Percentiles rank a stretch among this genome's conserved stretches.
Conservation (phyloP, 2,113 vertebrate species). For the Brachypodius melanocephalos region DNA sequence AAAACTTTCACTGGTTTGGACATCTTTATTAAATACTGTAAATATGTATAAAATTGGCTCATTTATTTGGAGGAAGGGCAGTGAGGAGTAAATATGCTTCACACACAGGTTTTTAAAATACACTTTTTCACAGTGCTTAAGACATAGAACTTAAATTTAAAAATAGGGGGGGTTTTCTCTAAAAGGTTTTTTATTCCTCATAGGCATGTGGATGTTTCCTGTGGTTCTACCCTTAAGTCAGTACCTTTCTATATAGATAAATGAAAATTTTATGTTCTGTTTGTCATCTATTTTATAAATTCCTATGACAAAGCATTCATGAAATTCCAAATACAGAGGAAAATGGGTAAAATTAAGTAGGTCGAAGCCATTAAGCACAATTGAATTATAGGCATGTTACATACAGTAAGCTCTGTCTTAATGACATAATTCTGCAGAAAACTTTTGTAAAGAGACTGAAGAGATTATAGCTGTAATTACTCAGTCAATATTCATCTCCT, state of each 20-base stretch:
- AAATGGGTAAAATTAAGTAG: not conserved
- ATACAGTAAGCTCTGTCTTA: not conserved
- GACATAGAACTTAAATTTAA: not conserved
- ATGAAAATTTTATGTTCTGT: not conserved
- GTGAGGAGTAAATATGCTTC: not conserved
- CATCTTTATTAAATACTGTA: constrained; percentile 61
- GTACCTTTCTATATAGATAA: not conserved
- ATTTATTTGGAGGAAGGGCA: not conserved
- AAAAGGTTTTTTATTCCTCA: not conserved
- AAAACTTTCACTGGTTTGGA: constrained; percentile 14
- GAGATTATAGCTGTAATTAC: constrained; percentile 19
- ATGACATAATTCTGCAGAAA: not conserved
- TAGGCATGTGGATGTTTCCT: not conserved
- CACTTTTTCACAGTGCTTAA: not conserved
- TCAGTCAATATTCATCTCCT: not conserved
- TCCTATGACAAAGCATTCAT: not conserved
- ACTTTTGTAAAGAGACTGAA: constrained; percentile 1
- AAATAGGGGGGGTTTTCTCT: not conserved
- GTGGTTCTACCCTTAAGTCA: not conserved
- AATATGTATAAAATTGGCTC: constrained; percentile 43
- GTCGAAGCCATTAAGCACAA: not conserved
- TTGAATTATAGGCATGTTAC: not conserved
- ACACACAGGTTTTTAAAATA: not conserved
- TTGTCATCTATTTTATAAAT: not conserved
- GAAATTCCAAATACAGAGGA: not conserved